Conservation (phyloP, 2,113 vertebrate genomes). For the Odontophorus gujanensis region DNA sequence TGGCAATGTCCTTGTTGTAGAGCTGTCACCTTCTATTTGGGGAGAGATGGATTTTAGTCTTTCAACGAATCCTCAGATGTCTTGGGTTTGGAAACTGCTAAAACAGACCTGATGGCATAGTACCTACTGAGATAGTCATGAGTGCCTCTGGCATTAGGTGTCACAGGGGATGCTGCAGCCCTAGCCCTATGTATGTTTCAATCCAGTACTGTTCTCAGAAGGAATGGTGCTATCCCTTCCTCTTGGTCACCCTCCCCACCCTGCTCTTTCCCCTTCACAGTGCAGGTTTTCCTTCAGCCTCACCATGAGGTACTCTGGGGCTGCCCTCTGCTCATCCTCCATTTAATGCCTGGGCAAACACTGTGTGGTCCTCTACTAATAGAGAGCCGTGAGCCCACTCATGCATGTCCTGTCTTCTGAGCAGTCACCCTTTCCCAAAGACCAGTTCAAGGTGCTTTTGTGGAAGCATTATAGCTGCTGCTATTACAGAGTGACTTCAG, state of each 20-base stretch:
- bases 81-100: background rate
- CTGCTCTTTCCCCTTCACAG: background rate
- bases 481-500: background rate
- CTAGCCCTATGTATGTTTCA: background rate
- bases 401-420: background rate
- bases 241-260: background rate
- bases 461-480: background rate
- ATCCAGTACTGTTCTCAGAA: background rate
- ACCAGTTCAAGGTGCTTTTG: fast-evolving
- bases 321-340: too few species aligned
- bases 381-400: background rate
- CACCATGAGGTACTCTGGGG: fast-evolving
- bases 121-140: fast-evolving
- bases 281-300: background rate
- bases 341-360: background rate
- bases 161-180: background rate
- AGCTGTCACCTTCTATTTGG: background rate
- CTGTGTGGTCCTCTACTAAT: too few species aligned
- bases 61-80: background rate
- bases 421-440: background rate
- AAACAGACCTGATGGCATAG: background rate
- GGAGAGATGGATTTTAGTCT: background rate
- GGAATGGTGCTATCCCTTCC: background rate
- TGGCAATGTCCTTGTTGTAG: background rate
- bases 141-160: background rate